These are phyloP conservation scores for Hermaeophaga mercurialis DNA, from an alignment of 2,888 invertebrate genomes.

Conservation along the genomic window DNA sequence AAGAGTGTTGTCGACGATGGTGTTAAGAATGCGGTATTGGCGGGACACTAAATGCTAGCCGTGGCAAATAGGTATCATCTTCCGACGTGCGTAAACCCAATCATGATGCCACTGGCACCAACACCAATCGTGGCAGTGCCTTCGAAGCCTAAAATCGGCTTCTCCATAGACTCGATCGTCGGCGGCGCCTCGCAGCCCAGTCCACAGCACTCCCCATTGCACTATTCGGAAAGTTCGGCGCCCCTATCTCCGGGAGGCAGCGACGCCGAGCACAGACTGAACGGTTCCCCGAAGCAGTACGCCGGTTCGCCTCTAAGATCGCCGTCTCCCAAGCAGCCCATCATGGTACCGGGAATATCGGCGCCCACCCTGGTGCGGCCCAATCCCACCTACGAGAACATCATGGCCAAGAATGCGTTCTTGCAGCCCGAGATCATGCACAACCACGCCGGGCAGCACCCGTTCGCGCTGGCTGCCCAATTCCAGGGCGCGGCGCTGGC, in stretches of 20 bases:
- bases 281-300: constrained; percentile 46
- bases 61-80: constrained; percentile 15
- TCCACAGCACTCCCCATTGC: constrained; percentile 58
- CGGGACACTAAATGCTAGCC: constrained; percentile 34
- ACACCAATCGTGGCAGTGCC: constrained; percentile 91
- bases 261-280: constrained; percentile 54
- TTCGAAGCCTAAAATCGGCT: constrained; percentile 91
- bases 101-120: constrained; percentile 91
- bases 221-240: constrained; percentile 61
- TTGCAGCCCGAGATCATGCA: constrained; percentile 58
- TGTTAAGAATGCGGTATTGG: constrained; percentile 3
- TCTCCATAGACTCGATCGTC: constrained; percentile 93
- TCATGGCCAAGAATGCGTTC: constrained; percentile 56
- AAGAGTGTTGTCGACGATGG: constrained; percentile 21
- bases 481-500: constrained; percentile 83
- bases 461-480: constrained; percentile 68
- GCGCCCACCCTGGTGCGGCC: constrained; percentile 58
- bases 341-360: constrained; percentile 59
- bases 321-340: constrained; percentile 64
- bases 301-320: constrained; percentile 47
- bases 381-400: constrained; percentile 61
- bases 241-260: constrained; percentile 59
- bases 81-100: constrained; percentile 48
- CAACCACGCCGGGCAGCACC: constrained; percentile 54
- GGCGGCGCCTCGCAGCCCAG: constrained; percentile 63